phyloP scores from a whole-genome alignment of 2,888 invertebrate species.

The Diadromus collaris region DNA sequence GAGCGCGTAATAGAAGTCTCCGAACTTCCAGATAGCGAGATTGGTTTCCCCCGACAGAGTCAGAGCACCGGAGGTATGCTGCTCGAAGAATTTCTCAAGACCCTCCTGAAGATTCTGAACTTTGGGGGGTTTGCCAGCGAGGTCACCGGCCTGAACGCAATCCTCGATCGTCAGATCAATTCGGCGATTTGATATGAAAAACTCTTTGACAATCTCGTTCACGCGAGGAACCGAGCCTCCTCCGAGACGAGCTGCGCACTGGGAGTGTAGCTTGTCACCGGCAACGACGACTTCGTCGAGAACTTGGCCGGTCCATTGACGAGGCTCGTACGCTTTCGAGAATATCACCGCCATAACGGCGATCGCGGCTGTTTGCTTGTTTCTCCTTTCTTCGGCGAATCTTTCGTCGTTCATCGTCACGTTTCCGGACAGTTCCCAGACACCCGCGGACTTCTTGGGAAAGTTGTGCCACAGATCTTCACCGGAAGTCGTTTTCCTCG shows the following conservation, averaged over 20 bases:
- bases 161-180: slow-evolving; percentile 73
- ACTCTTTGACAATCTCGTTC: slow-evolving; percentile 73
- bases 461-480: slow-evolving; percentile 74
- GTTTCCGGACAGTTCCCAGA: slow-evolving; percentile 71
- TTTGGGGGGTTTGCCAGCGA: slow-evolving; percentile 64
- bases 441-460: slow-evolving; percentile 66
- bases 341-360: slow-evolving; percentile 73
- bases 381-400: slow-evolving; percentile 64
- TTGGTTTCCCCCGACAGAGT: slow-evolving; percentile 61
- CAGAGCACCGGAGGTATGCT: slow-evolving; percentile 68
- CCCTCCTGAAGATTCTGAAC: slow-evolving; percentile 68
- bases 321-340: slow-evolving; percentile 74
- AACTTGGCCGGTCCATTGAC: slow-evolving; percentile 68
- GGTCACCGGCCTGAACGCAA: slow-evolving; percentile 73
- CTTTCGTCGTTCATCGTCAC: slow-evolving; percentile 64
- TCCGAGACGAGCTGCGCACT: slow-evolving; percentile 69
- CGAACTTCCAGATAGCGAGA: slow-evolving; percentile 71
- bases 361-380: slow-evolving; percentile 71
- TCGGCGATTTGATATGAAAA: slow-evolving; percentile 73
- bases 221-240: slow-evolving; percentile 60
- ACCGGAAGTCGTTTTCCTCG: slow-evolving; percentile 61
- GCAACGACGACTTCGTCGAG: slow-evolving; percentile 73
- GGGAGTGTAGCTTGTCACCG: slow-evolving; percentile 73
- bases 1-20: slow-evolving; percentile 69
- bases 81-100: slow-evolving; percentile 70